A percentile compares a stretch with the other conserved stretches of the same genome.
Conservation (phyloP, 2,113 vertebrate genomes). For the Chamaetylas fuelleborni region DNA sequence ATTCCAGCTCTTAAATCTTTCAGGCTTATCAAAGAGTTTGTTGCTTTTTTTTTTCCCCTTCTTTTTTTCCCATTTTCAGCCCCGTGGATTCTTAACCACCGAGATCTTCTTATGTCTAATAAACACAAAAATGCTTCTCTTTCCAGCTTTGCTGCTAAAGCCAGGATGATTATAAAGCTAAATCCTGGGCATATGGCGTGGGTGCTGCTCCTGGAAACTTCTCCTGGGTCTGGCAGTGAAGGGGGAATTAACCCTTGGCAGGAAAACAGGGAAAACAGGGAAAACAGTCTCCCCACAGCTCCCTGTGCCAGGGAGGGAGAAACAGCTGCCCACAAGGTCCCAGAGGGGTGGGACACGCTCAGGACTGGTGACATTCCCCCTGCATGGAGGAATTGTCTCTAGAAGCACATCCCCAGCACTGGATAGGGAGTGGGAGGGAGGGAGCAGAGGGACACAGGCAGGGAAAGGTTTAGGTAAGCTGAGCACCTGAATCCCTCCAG, state of each 20-base stretch:
- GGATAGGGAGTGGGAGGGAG: background rate
- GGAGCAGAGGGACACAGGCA: background rate
- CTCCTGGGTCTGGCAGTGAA: background rate
- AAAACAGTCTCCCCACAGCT: fast-evolving
- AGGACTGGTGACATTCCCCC: background rate
- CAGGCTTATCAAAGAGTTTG: constrained; percentile 49
- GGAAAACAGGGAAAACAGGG: background rate
- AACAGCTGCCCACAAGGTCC: fast-evolving
- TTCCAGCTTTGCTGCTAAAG: constrained; percentile 59
- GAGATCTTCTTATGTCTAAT: constrained; percentile 57
- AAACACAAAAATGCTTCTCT: constrained; percentile 58
- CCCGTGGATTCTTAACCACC: background rate
- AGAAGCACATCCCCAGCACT: fast-evolving
- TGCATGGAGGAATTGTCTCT: fast-evolving
- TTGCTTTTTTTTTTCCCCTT: background rate
- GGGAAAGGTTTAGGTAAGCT: no score
- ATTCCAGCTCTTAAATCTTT: constrained; percentile 34
- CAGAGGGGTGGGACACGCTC: background rate
- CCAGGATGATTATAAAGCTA: constrained; percentile 59
- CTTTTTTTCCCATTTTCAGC: background rate
- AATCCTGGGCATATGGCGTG: constrained; percentile 47
- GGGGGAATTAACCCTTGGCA: background rate
- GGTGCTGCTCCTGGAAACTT: background rate
- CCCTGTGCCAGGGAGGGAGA: background rate
- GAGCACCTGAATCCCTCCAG: background rate